Evolutionary conservation across 2,888 invertebrate genomes (phyloP), one percentile per base, ranked within the genome.

Genomic region (Drosophila putrida): DNA sequence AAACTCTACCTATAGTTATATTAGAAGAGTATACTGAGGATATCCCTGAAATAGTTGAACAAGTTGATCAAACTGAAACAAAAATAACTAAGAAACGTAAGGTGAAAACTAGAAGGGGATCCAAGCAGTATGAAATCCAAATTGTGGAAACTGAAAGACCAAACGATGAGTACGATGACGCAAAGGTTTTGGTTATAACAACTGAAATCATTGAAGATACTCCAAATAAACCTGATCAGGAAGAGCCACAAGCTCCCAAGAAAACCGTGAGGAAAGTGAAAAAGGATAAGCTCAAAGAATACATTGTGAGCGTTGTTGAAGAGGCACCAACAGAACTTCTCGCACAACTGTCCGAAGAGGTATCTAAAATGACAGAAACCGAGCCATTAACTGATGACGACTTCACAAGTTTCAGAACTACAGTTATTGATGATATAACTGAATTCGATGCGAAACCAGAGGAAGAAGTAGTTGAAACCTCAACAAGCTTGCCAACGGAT

Each of bases 121-220:
- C 88, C 0, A 93, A 93, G 53, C 88, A 92, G 68, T 93, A 93
- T 76, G 89, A 93, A 8, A 93, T 94, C 1, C 93, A 93, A 71
- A 88, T 91, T n/a, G 90, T 92, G 3, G 93, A 93, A 5, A 88
- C 93, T 13, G 90, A 93, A 81, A 31, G 25, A 5, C 13, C 63
- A 2, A 71, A 91, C 54, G 78, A 93, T 87, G 86, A 91, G 78
- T 88, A 93, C 86, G 88, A 91, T 31, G 74, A 91, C 75, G 78
- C 92, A 44, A 91, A 92, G 57, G 91, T 93, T 2, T 90, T 91
- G 11, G 91, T 93, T 9, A 86, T 90, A 51, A 90, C 88, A 44
- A 82, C 83, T 4, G 91, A 91, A 72, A 78, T 93, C 87, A 75
- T 82, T 43, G 43, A 90, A 59, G 53, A 91, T 57, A 88, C 61